A percentile compares a stretch with the other conserved stretches of the same genome.
Conservation (phyloP, 1,140 invertebrate species). For the Brachionus koreanus region DNA sequence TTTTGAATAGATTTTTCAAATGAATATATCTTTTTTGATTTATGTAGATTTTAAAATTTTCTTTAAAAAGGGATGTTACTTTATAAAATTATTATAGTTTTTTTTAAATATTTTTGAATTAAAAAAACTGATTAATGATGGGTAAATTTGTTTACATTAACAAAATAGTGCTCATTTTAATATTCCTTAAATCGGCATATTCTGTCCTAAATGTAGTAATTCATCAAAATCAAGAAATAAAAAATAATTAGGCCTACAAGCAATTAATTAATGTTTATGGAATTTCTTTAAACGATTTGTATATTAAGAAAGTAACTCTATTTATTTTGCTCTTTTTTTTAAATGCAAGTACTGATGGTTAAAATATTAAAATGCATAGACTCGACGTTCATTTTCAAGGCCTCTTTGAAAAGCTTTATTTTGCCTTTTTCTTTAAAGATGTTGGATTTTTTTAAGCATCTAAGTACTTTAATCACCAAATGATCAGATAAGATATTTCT, state of each 20-base stretch:
- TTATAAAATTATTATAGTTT: too few species aligned
- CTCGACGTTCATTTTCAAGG: background rate
- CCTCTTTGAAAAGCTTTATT: background rate
- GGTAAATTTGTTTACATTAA: too few species aligned
- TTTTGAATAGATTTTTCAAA: too few species aligned
- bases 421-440: background rate
- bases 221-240: background rate
- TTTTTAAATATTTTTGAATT: too few species aligned
- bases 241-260: background rate
- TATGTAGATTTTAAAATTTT: too few species aligned
- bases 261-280: background rate
- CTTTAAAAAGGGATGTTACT: too few species aligned
- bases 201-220: background rate
- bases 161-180: too few species aligned
- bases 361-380: background rate
- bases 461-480: background rate
- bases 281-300: background rate
- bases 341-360: too few species aligned
- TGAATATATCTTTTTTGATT: too few species aligned
- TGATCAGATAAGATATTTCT: background rate
- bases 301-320: background rate
- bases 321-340: background rate
- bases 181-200: background rate
- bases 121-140: too few species aligned
- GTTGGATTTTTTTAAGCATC: too few species aligned